Conservation (phyloP, 2,888 invertebrate genomes). For the Phortica magna region DNA sequence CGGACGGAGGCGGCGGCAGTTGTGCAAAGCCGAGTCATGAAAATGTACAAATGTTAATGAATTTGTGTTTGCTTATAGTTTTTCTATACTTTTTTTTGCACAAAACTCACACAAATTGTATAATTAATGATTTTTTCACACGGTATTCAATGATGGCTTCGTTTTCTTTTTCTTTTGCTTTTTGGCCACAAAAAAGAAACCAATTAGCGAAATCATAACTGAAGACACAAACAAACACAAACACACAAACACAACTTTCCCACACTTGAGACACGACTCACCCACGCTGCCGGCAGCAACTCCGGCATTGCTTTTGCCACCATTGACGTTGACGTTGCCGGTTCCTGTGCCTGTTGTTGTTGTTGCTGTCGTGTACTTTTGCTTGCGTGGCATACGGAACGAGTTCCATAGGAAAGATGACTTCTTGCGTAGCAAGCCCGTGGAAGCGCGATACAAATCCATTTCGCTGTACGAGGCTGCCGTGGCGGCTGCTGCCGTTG, state of each 20-base stretch:
- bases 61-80: no score
- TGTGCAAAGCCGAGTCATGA: no score
- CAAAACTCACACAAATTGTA: no score
- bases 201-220: not conserved
- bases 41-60: no score
- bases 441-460: conserved; percentile 66
- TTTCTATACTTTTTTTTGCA: no score
- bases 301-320: conserved; percentile 34
- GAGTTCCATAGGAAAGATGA: conserved; percentile 77
- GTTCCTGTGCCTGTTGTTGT: conserved; percentile 39
- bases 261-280: not conserved
- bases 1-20: no score
- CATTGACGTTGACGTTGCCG: conserved; percentile 45
- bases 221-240: not conserved
- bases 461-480: conserved; percentile 68
- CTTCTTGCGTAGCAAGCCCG: conserved; percentile 57
- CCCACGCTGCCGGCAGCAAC: not conserved
- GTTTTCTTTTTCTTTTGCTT: no score
- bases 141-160: no score
- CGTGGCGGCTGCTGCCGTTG: conserved; percentile 49
- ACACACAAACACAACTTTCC: not conserved
- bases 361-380: conserved; percentile 64
- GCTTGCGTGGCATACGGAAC: conserved; percentile 76
- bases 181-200: not conserved
- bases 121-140: no score